Conservation (phyloP, 2,888 invertebrate genomes). For the Melipona beecheii region DNA sequence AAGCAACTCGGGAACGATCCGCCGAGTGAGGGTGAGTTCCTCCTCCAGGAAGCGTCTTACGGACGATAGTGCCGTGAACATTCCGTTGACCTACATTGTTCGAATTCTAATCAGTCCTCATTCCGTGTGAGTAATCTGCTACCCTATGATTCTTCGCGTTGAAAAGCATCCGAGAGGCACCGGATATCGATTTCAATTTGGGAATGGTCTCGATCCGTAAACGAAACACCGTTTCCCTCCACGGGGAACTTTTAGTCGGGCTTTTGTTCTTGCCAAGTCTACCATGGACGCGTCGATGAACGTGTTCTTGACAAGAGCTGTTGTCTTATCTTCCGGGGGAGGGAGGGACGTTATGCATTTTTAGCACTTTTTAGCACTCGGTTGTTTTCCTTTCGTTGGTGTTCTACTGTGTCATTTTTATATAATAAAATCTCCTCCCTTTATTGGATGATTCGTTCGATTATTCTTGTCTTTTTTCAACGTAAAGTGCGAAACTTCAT, state of each 20-base stretch:
- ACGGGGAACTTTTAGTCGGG: conserved; percentile 3
- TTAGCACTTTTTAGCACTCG: background rate
- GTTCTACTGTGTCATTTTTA: no score
- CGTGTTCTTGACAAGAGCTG: background rate
- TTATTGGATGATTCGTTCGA: no score
- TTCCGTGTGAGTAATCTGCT: conserved; percentile 63
- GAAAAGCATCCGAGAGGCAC: conserved; percentile 23
- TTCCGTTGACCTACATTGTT: conserved; percentile 69
- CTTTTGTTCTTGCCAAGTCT: conserved; percentile 21
- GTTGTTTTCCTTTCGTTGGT: background rate
- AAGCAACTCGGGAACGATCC: background rate
- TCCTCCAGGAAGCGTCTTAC: conserved; percentile 38
- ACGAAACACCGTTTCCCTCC: conserved; percentile 9
- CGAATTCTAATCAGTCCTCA: conserved; percentile 75
- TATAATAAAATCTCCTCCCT: no score
- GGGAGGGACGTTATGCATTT: no score
- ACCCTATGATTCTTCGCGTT: conserved; percentile 46
- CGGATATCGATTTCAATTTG: conserved; percentile 49
- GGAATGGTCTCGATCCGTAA: conserved; percentile 24
- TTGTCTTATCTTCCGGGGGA: background rate
- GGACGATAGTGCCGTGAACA: conserved; percentile 58
- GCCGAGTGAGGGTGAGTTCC: background rate
- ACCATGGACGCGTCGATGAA: conserved; percentile 10
- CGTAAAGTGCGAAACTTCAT: no score
- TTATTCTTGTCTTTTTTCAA: no score